Evolutionary conservation across 2,797 vertebrate genomes (phyloP).

Genomic region (Rhynchotus rufescens): DNA sequence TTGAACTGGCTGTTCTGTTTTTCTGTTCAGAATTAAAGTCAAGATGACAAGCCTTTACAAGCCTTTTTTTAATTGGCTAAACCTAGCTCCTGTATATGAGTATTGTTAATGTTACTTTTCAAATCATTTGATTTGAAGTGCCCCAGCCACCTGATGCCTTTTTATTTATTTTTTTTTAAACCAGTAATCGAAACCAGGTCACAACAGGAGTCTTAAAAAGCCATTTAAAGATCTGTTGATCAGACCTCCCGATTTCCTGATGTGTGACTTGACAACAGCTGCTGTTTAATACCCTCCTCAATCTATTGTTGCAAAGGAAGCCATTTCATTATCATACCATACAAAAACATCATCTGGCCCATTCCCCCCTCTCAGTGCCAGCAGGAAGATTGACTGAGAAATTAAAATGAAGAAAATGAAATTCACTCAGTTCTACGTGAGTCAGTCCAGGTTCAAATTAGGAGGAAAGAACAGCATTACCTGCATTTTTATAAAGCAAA

Average conservation of each 20-base stretch:
- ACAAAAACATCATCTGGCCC: neutral
- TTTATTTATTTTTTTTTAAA: neutral
- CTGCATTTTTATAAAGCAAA: neutral
- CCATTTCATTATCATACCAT: neutral
- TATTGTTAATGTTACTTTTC: neutral
- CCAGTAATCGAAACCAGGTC: neutral
- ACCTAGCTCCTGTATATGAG: neutral
- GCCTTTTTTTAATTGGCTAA: constrained; percentile 46
- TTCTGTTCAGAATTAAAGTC: constrained; percentile 38
- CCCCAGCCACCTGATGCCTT: neutral
- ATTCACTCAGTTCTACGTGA: neutral
- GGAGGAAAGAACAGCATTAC: neutral
- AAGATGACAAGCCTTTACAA: constrained; percentile 45
- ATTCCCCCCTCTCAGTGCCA: neutral
- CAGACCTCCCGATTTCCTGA: neutral
- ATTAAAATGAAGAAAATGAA: neutral
- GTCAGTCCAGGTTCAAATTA: neutral
- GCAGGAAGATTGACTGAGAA: neutral
- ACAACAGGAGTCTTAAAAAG: neutral
- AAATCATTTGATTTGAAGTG: neutral
- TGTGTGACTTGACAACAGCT: neutral
- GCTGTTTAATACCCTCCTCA: neutral
- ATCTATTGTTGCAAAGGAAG: neutral
- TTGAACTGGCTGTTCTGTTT: constrained; percentile 16
- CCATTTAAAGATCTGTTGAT: neutral